Base-by-base conservation (phyloP, 2,888 invertebrate genomes). In the Morinoia aosen region DNA sequence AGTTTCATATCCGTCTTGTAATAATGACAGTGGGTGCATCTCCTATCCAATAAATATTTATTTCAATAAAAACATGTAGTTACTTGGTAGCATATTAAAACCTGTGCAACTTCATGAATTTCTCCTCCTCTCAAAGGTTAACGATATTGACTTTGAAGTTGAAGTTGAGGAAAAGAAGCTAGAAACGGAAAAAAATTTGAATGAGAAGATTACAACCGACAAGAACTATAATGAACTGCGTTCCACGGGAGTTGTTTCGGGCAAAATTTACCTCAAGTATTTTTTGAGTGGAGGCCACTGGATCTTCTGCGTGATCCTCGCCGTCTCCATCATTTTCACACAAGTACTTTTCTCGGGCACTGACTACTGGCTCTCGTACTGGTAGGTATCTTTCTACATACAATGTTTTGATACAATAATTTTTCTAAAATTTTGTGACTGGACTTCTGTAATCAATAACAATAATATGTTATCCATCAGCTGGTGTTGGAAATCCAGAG, bases 341-440 rank as follows among this genome's bases (percentile, higher is more conserved):
- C 96, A 96, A 48, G 93, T 96, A 19, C 95, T 96, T 95, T 96
- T 95, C 58, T 96, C 96, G 11, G 91, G 94, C 48, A 96, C 95
- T 48, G 96, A 96, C 58, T 96, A 96, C 57, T 96, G 96, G 96
- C 96, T 96, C 11, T 96, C 96, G 0, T 96, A 96, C 64, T 96
- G 96, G 96, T 96, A 61, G 95, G 96, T 96, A 40, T 7, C 95
- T 33, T 48, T 48, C 48, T 61, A 1, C 5, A 61, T 61, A 61
- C 19, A 61, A 10, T 0, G 33, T 25, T 25, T 76, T 76, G 76
- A 76, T 10, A 76, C 8, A 76, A 76, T 12, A 33, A 19, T 76
- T 33, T 33, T 12, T 16, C 33, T 10, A 33, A 33, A 33, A 10
- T 2, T 0, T 33, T 16, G 2, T 16, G 25, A 2, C 25, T 19